phyloP scores from a whole-genome alignment of 2,113 vertebrate species.

The Marmota monax region DNA sequence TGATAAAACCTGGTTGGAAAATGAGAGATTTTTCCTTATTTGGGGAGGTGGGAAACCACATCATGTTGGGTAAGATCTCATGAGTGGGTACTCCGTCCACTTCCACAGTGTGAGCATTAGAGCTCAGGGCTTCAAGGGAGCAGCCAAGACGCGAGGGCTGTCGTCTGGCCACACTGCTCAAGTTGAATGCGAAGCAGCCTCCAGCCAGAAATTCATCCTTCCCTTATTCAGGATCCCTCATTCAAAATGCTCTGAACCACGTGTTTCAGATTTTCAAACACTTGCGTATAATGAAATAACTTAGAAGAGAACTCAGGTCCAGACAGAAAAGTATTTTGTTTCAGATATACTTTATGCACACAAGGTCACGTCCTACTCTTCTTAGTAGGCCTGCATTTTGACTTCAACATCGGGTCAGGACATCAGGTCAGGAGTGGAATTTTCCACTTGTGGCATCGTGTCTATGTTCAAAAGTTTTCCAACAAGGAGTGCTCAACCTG shows the following conservation, averaged over 20 bases:
- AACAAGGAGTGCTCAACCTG: accelerated
- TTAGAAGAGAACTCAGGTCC: not conserved
- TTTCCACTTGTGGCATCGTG: not conserved
- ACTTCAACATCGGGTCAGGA: not conserved
- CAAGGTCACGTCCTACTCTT: not conserved
- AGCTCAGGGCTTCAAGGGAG: accelerated
- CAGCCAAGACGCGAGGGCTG: too few relatives aligned
- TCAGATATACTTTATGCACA: not conserved
- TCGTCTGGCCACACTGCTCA: too few relatives aligned
- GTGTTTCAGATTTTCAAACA: not conserved
- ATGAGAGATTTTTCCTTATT: not conserved
- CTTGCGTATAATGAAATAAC: not conserved
- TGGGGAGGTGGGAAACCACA: not conserved
- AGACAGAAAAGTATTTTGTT: not conserved
- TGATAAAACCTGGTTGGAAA: not conserved
- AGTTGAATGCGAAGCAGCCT: not conserved
- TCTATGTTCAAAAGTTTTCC: not conserved
- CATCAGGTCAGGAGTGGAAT: not conserved
- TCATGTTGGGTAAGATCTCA: not conserved
- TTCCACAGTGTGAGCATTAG: not conserved
- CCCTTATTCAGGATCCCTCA: not conserved
- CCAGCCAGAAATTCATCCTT: not conserved
- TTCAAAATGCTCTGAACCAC: not conserved
- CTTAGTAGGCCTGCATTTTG: not conserved
- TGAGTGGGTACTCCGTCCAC: not conserved